A percentile compares a stretch with the other conserved stretches of the same genome.
These are phyloP conservation scores for Actinia equina DNA, from an alignment of 64 coral and sea anemone species.

Conservation along the genomic window DNA sequence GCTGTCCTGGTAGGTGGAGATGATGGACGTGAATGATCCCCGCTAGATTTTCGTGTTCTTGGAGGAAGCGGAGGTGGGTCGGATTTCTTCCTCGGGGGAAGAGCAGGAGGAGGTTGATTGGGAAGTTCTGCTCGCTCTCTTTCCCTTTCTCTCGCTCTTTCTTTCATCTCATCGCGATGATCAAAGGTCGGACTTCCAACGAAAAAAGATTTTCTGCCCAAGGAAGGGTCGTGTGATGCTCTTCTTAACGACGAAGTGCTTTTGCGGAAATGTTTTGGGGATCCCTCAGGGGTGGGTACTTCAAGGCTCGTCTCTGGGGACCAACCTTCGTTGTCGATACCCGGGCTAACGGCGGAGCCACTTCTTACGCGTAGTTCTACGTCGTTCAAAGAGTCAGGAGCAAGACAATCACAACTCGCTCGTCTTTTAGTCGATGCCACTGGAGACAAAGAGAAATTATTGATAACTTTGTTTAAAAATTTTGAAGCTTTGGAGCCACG, in stretches of 20 bases:
- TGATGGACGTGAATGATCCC: not conserved
- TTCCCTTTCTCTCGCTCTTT: slow-evolving; percentile 11
- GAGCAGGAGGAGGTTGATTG: slow-evolving; percentile 26
- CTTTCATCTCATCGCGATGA: not conserved
- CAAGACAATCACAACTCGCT: not conserved
- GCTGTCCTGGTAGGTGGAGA: not conserved
- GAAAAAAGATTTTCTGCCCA: not conserved
- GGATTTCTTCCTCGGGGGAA: slow-evolving; percentile 58
- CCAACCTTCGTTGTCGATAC: slow-evolving; percentile 27
- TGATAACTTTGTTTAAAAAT: slow-evolving; percentile 8
- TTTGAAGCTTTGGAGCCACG: slow-evolving; percentile 25
- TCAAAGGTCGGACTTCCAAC: slow-evolving; percentile 14
- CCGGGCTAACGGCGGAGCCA: not conserved
- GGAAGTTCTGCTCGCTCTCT: slow-evolving; percentile 6
- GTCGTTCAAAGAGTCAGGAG: not conserved
- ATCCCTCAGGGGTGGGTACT: not conserved
- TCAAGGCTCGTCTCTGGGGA: slow-evolving; percentile 14
- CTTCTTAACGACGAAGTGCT: not conserved
- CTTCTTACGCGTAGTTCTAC: not conserved
- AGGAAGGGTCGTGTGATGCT: slow-evolving; percentile 9
- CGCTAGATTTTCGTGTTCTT: slow-evolving; percentile 16
- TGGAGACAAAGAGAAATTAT: slow-evolving; percentile 9
- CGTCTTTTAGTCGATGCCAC: not conserved
- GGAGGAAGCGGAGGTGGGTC: slow-evolving; percentile 50
- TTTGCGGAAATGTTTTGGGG: slow-evolving; percentile 1